Percentiles rank a stretch among this genome's conserved stretches.
Evolutionary conservation across 2,888 invertebrate species (phyloP).

Genomic region (Epistrophe grossulariae): DNA sequence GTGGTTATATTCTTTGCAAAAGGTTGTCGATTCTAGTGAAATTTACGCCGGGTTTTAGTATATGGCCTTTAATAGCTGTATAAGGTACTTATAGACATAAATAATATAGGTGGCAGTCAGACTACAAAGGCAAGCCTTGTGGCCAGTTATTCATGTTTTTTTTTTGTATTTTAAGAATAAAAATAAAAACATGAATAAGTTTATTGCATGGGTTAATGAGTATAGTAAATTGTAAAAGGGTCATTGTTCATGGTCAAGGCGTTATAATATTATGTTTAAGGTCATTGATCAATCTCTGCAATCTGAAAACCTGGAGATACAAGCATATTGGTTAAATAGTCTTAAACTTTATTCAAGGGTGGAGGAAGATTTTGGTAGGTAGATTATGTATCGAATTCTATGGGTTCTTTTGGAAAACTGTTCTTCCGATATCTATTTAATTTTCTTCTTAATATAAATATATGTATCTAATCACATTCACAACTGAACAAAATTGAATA

Average conservation of each 20-base stretch:
- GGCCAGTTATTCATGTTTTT: neutral
- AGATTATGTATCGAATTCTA: too few relatives aligned
- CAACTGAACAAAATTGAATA: too few relatives aligned
- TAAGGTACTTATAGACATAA: conserved; percentile 11
- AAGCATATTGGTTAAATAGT: too few relatives aligned
- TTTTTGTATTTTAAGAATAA: neutral
- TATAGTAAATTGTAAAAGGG: neutral
- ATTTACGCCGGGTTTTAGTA: conserved; percentile 40
- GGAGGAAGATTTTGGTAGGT: too few relatives aligned
- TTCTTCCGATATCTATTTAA: too few relatives aligned
- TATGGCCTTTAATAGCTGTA: conserved; percentile 41
- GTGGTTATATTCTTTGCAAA: conserved; percentile 43
- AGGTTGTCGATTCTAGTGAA: conserved; percentile 61
- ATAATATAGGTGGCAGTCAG: neutral
- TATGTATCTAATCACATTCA: too few relatives aligned
- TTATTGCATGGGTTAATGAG: neutral
- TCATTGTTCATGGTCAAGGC: conserved; percentile 23
- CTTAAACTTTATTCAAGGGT: too few relatives aligned
- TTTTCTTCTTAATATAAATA: too few relatives aligned
- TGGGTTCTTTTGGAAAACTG: too few relatives aligned
- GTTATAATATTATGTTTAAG: neutral
- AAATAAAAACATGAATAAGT: neutral
- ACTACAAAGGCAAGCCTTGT: conserved; percentile 34
- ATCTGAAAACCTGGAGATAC: too few relatives aligned
- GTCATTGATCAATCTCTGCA: neutral